Conservation (phyloP, 2,888 invertebrate genomes). For the Mesorhabditis sp. region DNA sequence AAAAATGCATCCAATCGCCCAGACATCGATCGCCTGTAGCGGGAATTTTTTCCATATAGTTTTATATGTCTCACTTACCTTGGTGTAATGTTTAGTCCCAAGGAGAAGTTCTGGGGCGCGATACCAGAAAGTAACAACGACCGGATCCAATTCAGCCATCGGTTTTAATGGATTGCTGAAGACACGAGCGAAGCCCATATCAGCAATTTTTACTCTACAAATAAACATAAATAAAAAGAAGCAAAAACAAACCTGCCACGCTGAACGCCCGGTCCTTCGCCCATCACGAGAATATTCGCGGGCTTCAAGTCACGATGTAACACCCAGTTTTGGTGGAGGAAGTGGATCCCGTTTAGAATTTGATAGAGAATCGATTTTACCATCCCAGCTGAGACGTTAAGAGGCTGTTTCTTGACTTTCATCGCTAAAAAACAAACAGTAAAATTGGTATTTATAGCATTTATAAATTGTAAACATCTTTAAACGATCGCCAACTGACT, state of each 20-base stretch:
- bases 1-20: conserved; percentile 78
- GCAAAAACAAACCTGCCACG: conserved; percentile 69
- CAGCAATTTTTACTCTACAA: conserved; percentile 67
- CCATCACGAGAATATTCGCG: conserved; percentile 98
- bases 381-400: conserved; percentile 68
- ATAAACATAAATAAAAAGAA: conserved; percentile 8
- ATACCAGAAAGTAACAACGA: conserved; percentile 98
- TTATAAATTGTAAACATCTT: too few relatives aligned
- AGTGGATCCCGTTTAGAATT: conserved; percentile 93
- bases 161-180: conserved; percentile 97
- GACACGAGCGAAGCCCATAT: conserved; percentile 96
- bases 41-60: not conserved
- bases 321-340: conserved; percentile 98
- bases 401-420: conserved; percentile 80
- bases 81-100: conserved; percentile 59
- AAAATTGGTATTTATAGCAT: not conserved
- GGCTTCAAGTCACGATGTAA: conserved; percentile 80
- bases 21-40: conserved; percentile 55
- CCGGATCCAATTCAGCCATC: conserved; percentile 93
- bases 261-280: conserved; percentile 80
- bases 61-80: conserved; percentile 27
- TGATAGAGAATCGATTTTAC: conserved; percentile 95
- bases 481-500: conserved; percentile 59
- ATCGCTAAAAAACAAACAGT: not conserved
- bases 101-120: conserved; percentile 80